Base-by-base conservation (phyloP, 2,888 invertebrate genomes). In the Tribolium freemani region DNA sequence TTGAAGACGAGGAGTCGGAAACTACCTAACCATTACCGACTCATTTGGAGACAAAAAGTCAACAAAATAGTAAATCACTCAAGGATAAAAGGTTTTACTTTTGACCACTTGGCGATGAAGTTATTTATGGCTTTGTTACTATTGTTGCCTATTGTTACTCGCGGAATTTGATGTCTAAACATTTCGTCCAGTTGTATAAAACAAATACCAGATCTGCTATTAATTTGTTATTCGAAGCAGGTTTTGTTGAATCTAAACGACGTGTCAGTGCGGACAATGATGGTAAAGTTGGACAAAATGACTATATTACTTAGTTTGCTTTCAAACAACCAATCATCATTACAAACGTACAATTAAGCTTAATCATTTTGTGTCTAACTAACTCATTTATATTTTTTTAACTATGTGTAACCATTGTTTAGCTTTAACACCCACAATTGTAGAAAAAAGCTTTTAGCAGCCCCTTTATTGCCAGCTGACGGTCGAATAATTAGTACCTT, bases 401-500 rank as follows among this genome's bases (percentile, higher is more conserved):
- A 51, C 54, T 58, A 71, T 56, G 63, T 60, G 46, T 63, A 76
- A 75, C 74, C 79, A 77, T 80, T 79, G 78, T 81, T 79, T 77
- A 76, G 63, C 76, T 76, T 63, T 78, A 77, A 80, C 78, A 79
- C 79, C 79, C 79, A 75, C 79, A 79, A 80, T 80, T 79, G 79
- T 80, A 78, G 77, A 81, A 72, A 72, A 81, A 81, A 77, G 76
- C 80, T 81, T 80, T 81, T 81, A 81, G 80, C 80, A 79, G 77
- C 78, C 75, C 79, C 76, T 80, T 80, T 80, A 80, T 71, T 75
- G 68, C 73, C 80, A 81, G 78, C 81, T 81, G 80, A 81, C 80
- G 77, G 75, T 76, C 76, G 69, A 75, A 78, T 80, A 81, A 81
- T 81, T 79, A 79, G 75, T 78, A 72, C 67, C 61, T 72, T 60